phyloP scores from a whole-genome alignment of 2,888 invertebrate genomes.

The Cephus nigrinus region DNA sequence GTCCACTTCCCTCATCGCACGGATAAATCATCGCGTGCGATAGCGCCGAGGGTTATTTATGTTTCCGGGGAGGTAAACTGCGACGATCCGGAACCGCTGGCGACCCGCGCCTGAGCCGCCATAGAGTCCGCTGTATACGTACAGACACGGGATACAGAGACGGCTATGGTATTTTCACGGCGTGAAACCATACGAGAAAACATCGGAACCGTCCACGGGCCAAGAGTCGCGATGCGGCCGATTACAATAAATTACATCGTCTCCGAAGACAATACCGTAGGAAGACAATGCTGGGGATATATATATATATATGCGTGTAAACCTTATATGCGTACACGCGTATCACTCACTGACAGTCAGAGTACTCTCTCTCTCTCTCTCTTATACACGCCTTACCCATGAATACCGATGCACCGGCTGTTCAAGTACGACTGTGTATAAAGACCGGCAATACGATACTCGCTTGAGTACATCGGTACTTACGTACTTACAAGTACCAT shows the following conservation, averaged over 20 bases:
- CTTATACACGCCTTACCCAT: not conserved
- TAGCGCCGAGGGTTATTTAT: not conserved
- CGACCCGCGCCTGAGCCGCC: not conserved
- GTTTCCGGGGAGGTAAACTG: not conserved
- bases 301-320: not conserved
- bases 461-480: not conserved
- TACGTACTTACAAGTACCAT: not conserved
- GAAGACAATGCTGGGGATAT: constrained; percentile 20
- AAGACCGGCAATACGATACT: not conserved
- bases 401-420: not conserved
- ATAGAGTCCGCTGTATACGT: not conserved
- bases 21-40: not conserved
- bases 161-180: not conserved
- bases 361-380: not conserved
- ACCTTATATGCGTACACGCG: not conserved
- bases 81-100: not conserved
- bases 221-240: constrained; percentile 22
- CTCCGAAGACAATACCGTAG: constrained; percentile 37
- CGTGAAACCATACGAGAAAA: not conserved
- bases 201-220: not conserved
- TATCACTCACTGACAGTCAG: not conserved
- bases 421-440: not conserved
- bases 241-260: constrained; percentile 43
- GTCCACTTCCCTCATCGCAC: not conserved
- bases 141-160: not conserved